Conservation (phyloP, 2,113 vertebrate species). For the Labrus mixtus region DNA sequence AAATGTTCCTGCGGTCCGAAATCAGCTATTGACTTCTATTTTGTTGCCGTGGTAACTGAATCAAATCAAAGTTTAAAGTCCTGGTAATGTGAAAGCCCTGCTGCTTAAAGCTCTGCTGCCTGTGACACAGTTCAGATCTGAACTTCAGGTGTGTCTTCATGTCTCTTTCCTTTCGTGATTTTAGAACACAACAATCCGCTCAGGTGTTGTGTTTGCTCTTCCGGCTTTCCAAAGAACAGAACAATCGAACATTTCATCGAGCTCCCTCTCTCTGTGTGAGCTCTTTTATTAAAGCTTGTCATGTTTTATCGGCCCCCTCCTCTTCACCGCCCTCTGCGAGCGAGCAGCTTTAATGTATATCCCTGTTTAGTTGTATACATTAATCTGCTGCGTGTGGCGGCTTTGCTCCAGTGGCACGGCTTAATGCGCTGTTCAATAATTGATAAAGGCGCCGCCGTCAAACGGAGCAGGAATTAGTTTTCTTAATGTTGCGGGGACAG, state of each 20-base stretch:
- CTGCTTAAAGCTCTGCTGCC: too few species aligned
- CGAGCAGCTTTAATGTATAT: slow-evolving; percentile 1
- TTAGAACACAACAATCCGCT: too few species aligned
- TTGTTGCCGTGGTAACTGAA: too few species aligned
- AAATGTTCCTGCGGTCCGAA: too few species aligned
- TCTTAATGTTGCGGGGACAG: slow-evolving; percentile 77
- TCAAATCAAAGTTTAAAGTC: too few species aligned
- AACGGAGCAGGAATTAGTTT: slow-evolving; percentile 72
- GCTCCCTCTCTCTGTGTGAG: neutral
- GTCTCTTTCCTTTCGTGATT: too few species aligned
- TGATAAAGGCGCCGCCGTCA: slow-evolving; percentile 74
- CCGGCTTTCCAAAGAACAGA: too few species aligned
- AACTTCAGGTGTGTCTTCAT: too few species aligned
- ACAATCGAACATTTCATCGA: neutral
- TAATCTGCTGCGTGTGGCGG: slow-evolving; percentile 42
- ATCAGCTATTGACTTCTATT: too few species aligned
- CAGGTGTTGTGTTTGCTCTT: too few species aligned
- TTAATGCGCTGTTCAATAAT: slow-evolving; percentile 79
- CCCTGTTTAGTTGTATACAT: slow-evolving; percentile 49
- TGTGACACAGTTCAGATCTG: too few species aligned
- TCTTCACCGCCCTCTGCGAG: neutral
- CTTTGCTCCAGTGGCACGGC: slow-evolving; percentile 46
- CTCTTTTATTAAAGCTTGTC: slow-evolving; percentile 17
- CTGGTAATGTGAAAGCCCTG: too few species aligned
- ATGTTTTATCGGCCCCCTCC: slow-evolving; percentile 23